A percentile compares a stretch with the other conserved stretches of the same genome.
phyloP scores from a whole-genome alignment of 2,888 invertebrate species.

The Stenichneumon culpator region DNA sequence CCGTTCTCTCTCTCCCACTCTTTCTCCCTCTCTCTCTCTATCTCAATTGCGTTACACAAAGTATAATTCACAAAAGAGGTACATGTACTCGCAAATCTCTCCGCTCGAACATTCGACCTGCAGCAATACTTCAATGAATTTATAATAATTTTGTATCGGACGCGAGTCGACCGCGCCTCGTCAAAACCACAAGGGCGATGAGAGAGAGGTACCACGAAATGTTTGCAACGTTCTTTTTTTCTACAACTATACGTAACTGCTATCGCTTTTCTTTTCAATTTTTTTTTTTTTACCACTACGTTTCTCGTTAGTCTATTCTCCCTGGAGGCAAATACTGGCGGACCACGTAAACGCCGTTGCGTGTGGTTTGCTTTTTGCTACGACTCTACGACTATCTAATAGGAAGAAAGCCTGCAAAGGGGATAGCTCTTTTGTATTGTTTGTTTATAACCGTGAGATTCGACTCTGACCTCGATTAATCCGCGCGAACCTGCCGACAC shows the following conservation, averaged over 20 bases:
- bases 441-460: constrained; percentile 49
- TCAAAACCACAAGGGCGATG: constrained; percentile 10
- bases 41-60: constrained; percentile 30
- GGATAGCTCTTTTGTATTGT: constrained; percentile 13
- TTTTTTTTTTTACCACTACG: constrained; percentile 41
- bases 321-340: constrained; percentile 66
- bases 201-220: constrained; percentile 38
- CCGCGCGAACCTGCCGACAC: constrained; percentile 4
- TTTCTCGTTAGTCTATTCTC: constrained; percentile 62
- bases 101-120: constrained; percentile 48
- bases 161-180: constrained; percentile 5
- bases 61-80: constrained; percentile 32
- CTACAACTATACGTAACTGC: constrained; percentile 42
- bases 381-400: constrained; percentile 59
- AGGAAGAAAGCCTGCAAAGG: constrained; percentile 59
- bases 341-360: constrained; percentile 57
- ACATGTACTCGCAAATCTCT: constrained; percentile 17
- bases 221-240: constrained; percentile 48
- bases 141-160: constrained; percentile 14
- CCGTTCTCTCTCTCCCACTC: constrained; percentile 21
- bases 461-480: constrained; percentile 43
- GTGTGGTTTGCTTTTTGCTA: constrained; percentile 40
- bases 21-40: not conserved
- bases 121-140: constrained; percentile 47
- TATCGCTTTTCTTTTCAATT: constrained; percentile 17